These are phyloP conservation scores for Poliocrania exsul DNA, from an alignment of 2,797 vertebrate species.

Conservation along the genomic window DNA sequence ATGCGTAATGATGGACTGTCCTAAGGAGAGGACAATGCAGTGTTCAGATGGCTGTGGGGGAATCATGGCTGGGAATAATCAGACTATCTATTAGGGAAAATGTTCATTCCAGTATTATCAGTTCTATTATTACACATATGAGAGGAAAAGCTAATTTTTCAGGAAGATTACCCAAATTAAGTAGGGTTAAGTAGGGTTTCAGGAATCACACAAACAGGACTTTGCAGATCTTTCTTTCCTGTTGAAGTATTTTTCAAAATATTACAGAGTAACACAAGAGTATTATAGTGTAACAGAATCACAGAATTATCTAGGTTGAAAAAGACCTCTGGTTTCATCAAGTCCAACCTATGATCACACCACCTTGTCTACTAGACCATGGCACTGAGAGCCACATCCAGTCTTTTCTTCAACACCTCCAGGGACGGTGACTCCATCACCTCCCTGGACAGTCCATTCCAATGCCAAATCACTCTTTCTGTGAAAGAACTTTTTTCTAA, in stretches of 20 bases:
- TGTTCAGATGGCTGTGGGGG: neutral
- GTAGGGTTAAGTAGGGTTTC: neutral
- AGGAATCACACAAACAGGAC: neutral
- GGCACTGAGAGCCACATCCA: neutral
- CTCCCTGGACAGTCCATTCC: neutral
- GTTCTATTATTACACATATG: neutral
- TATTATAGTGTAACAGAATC: neutral
- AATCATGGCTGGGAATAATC: neutral
- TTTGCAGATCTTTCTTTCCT: neutral
- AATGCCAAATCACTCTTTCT: neutral
- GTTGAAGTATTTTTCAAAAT: neutral
- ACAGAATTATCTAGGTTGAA: neutral
- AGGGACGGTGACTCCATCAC: neutral
- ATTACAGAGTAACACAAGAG: neutral
- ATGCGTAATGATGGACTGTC: neutral
- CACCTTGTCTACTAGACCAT: neutral
- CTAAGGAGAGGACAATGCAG: neutral
- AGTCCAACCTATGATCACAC: neutral
- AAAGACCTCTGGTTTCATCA: neutral
- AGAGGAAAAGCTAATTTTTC: neutral
- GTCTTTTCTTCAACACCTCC: neutral
- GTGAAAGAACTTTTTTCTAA: neutral
- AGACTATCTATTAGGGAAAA: neutral
- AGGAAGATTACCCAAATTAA: neutral
- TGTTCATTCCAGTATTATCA: neutral